A percentile compares a stretch with the other conserved stretches of the same genome.
Evolutionary conservation across 2,888 invertebrate species (phyloP).

Genomic region (Erannis defoliaria): DNA sequence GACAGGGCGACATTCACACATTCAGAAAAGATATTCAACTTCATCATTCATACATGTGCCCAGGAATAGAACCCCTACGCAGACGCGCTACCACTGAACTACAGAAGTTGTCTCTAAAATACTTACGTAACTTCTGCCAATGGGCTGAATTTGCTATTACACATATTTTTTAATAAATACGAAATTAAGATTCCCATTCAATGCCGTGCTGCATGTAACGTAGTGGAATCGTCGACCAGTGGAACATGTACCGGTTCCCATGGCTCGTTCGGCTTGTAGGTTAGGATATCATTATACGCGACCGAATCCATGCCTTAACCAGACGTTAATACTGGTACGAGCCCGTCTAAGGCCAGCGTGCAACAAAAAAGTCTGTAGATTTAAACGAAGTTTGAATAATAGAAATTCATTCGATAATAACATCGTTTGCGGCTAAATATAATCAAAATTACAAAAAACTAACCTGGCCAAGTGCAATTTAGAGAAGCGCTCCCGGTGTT

Average conservation of each 20-base stretch:
- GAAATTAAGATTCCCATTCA: background rate
- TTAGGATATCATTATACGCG: conserved; percentile 16
- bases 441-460: too few relatives aligned
- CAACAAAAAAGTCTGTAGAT: background rate
- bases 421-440: background rate
- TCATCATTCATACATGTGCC: too few relatives aligned
- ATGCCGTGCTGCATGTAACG: background rate
- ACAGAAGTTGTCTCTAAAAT: too few relatives aligned
- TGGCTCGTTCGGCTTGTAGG: background rate
- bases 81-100: too few relatives aligned
- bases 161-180: too few relatives aligned
- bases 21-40: too few relatives aligned
- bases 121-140: too few relatives aligned
- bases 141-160: too few relatives aligned
- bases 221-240: conserved; percentile 2
- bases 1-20: too few relatives aligned
- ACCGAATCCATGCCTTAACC: conserved; percentile 13
- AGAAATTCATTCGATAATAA: conserved; percentile 2
- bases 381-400: conserved; percentile 1
- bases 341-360: background rate
- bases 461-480: too few relatives aligned
- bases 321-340: background rate
- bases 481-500: too few relatives aligned
- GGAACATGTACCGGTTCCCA: conserved; percentile 23
- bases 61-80: too few relatives aligned